Evolutionary conservation across 2,113 vertebrate species (phyloP).

Genomic region (Austrofundulus limnaeus): DNA sequence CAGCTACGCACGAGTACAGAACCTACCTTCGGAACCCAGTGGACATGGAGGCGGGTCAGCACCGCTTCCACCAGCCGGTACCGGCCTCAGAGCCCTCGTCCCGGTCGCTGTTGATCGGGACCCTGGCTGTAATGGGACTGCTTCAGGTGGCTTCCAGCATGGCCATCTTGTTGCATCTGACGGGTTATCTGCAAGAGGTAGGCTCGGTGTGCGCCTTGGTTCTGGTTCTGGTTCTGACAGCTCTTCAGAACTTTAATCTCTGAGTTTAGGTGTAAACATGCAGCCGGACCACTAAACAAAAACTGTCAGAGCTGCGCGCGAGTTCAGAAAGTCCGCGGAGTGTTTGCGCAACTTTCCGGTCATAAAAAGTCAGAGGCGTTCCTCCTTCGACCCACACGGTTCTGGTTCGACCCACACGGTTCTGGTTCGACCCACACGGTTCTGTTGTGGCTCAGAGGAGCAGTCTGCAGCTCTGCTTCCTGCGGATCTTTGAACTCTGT

Average conservation of each 20-base stretch:
- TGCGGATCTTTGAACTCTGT: constrained; percentile 48
- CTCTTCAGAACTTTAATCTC: neutral
- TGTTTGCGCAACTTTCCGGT: constrained; percentile 37
- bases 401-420: too few species aligned
- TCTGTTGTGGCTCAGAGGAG: too few species aligned
- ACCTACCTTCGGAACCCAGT: constrained; percentile 76
- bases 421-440: too few species aligned
- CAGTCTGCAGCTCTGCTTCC: neutral
- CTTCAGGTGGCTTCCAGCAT: constrained; percentile 94
- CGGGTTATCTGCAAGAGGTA: constrained; percentile 88
- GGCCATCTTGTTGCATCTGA: constrained; percentile 90
- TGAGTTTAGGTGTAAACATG: constrained; percentile 19
- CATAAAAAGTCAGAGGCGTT: constrained; percentile 27
- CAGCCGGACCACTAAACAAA: neutral
- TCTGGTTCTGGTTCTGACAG: neutral
- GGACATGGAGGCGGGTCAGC: constrained; percentile 74
- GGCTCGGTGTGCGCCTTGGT: neutral
- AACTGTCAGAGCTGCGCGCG: neutral
- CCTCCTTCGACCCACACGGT: too few species aligned
- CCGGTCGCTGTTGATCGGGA: constrained; percentile 81
- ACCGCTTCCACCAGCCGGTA: constrained; percentile 71
- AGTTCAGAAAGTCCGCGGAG: neutral
- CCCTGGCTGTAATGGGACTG: constrained; percentile 87
- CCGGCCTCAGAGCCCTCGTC: constrained; percentile 74
- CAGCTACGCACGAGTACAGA: constrained; percentile 80